Conservation (phyloP, 2,888 invertebrate genomes). For the Icerya purchasi region DNA sequence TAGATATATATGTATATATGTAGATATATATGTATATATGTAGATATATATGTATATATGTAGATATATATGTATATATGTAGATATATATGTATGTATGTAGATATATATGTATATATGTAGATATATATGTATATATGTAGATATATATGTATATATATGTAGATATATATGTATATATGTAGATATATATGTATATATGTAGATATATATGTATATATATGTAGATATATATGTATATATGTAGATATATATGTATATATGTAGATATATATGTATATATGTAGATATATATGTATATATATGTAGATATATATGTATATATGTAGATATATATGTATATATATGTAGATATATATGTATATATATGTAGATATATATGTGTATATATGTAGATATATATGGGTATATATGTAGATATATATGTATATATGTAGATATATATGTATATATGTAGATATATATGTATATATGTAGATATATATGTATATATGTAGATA, state of each 20-base stretch:
- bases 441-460: too few species aligned
- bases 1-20: not conserved
- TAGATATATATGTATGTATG: not conserved
- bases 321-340: constrained; percentile 30
- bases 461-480: too few species aligned
- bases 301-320: not conserved
- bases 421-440: too few species aligned
- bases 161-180: not conserved
- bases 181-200: not conserved
- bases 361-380: too few species aligned
- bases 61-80: not conserved
- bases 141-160: not conserved
- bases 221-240: not conserved
- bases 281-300: not conserved
- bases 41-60: not conserved
- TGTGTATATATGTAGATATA: too few species aligned
- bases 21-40: not conserved
- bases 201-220: not conserved
- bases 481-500: too few species aligned
- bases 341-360: too few species aligned
- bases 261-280: not conserved
- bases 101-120: not conserved
- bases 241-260: not conserved
- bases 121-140: not conserved
- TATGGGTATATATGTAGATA: too few species aligned